Conservation (phyloP, 2,888 invertebrate species). For the Noctuana brunneofusca region DNA sequence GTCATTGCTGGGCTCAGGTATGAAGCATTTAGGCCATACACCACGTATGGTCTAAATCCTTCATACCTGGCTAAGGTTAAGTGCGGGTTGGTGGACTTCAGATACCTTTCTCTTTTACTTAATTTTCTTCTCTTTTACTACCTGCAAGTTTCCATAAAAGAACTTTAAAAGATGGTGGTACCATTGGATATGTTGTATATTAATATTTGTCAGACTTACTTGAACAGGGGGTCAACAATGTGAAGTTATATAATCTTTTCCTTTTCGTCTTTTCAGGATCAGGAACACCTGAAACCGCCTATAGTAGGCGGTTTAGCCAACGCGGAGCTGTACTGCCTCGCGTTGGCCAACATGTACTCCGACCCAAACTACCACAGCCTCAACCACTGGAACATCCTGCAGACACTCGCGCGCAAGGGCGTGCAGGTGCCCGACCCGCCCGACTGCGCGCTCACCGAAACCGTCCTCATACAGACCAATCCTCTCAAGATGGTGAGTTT, state of each 20-base stretch:
- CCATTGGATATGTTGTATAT: too few relatives aligned
- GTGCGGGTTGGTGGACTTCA: too few relatives aligned
- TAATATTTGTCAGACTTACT: too few relatives aligned
- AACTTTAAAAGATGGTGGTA: too few relatives aligned
- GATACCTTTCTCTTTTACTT: too few relatives aligned
- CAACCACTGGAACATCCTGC: conserved; percentile 97
- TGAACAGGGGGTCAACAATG: too few relatives aligned
- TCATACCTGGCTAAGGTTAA: too few relatives aligned
- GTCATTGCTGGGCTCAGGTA: too few relatives aligned
- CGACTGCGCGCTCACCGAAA: conserved; percentile 96
- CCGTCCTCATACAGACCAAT: conserved; percentile 96
- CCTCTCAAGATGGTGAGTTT: conserved; percentile 93
- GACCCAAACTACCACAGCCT: conserved; percentile 98
- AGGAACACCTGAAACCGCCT: conserved; percentile 96
- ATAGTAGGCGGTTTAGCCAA: conserved; percentile 95
- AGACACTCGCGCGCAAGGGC: conserved; percentile 95
- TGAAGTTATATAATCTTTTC: background rate
- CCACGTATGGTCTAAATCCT: too few relatives aligned
- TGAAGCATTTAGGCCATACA: too few relatives aligned
- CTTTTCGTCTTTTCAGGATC: conserved; percentile 85
- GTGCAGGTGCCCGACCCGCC: conserved; percentile 92
- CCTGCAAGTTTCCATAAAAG: too few relatives aligned
- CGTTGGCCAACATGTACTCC: conserved; percentile 96
- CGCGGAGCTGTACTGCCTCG: conserved; percentile 96
- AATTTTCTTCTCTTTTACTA: too few relatives aligned